These are phyloP conservation scores for Pithys albifrons DNA, from an alignment of 2,113 vertebrate genomes.

Conservation along the genomic window DNA sequence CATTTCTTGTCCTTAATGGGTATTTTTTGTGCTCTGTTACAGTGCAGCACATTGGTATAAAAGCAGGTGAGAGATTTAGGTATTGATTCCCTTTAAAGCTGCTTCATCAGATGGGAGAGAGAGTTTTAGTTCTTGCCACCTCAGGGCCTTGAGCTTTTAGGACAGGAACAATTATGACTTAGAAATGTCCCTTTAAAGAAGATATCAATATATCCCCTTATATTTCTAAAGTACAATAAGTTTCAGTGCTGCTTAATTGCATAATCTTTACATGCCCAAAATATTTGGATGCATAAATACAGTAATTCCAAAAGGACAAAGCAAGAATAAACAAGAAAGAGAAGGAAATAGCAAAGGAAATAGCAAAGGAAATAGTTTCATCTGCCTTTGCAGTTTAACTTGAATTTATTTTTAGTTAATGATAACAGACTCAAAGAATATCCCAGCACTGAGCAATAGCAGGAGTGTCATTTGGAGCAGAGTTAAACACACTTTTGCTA, in stretches of 20 bases:
- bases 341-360: too few species aligned
- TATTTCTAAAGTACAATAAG: background rate
- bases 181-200: background rate
- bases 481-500: constrained; percentile 55
- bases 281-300: background rate
- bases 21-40: background rate
- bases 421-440: constrained; percentile 30
- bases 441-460: constrained; percentile 35
- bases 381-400: constrained; percentile 24
- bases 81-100: constrained; percentile 36
- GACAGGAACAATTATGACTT: background rate
- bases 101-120: constrained; percentile 9
- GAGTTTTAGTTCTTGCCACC: constrained; percentile 7
- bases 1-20: background rate
- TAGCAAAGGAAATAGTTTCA: background rate
- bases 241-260: constrained; percentile 14
- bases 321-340: background rate
- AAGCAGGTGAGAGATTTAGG: background rate
- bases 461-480: constrained; percentile 52
- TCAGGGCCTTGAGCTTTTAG: background rate
- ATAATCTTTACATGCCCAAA: background rate
- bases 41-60: background rate
- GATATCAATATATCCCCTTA: background rate
- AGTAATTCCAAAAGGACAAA: background rate
- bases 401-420: constrained; percentile 56